Conservation (phyloP, 2,797 vertebrate species). For the Furcifer pardalis region DNA sequence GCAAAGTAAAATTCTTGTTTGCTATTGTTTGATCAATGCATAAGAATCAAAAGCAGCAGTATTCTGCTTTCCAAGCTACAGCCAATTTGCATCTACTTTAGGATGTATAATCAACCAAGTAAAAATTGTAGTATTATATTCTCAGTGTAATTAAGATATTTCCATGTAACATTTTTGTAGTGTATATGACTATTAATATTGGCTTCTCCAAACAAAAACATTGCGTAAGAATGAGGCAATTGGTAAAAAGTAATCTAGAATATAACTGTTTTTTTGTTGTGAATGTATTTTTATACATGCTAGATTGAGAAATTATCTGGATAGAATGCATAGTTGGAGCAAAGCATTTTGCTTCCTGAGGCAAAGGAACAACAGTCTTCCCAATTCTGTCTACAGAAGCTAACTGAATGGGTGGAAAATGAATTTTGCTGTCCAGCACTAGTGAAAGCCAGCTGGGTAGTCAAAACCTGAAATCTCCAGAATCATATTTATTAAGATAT, state of each 20-base stretch:
- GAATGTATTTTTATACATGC: not conserved
- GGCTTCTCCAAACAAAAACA: not conserved
- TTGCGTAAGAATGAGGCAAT: not conserved
- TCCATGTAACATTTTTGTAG: not conserved
- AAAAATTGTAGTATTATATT: not conserved
- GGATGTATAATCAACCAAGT: not conserved
- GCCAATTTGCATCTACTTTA: not conserved
- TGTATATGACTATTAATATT: not conserved
- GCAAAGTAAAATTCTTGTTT: constrained; percentile 12
- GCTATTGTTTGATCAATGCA: constrained; percentile 13
- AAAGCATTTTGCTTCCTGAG: not conserved
- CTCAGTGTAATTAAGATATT: not conserved
- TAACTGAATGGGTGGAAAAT: not conserved
- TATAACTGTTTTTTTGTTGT: not conserved
- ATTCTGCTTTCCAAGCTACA: not conserved
- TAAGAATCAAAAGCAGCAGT: constrained; percentile 1
- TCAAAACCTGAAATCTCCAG: not conserved
- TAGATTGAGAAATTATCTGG: not conserved
- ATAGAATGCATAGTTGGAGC: not conserved
- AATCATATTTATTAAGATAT: not conserved
- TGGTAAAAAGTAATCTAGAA: not conserved
- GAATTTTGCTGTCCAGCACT: not conserved
- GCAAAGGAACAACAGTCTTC: not conserved
- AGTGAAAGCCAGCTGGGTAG: not conserved
- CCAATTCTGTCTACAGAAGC: not conserved